Conservation (phyloP, 92 coral and sea anemone species). For the Zoanthus sociatus region DNA sequence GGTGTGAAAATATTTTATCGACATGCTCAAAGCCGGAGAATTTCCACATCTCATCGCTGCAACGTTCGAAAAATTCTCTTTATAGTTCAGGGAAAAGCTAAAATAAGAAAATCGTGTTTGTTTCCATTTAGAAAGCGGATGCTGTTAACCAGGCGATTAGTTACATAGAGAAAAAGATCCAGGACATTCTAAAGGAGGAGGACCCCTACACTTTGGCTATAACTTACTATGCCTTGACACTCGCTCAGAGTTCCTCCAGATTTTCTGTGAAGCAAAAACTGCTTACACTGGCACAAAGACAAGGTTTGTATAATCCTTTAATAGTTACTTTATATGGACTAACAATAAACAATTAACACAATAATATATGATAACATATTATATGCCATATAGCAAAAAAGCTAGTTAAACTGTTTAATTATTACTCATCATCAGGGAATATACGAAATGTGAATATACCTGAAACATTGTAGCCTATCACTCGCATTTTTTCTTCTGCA, state of each 20-base stretch:
- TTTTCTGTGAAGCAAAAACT: slow-evolving; percentile 61
- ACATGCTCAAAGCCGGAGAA: too few species aligned
- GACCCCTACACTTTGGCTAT: slow-evolving; percentile 89
- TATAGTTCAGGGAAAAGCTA: not conserved
- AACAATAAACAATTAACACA: too few species aligned
- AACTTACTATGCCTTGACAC: slow-evolving; percentile 75
- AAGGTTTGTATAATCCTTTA: slow-evolving; percentile 59
- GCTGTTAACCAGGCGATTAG: slow-evolving; percentile 58
- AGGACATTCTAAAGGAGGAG: slow-evolving; percentile 28
- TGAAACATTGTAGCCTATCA: too few species aligned
- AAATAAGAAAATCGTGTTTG: too few species aligned
- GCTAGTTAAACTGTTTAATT: too few species aligned
- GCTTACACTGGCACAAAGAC: slow-evolving; percentile 64
- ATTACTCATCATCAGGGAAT: too few species aligned
- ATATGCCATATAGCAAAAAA: too few species aligned
- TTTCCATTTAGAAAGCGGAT: slow-evolving; percentile 40
- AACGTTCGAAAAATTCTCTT: not conserved
- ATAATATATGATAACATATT: too few species aligned
- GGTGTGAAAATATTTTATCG: not conserved
- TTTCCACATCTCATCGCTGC: too few species aligned
- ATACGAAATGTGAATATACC: too few species aligned
- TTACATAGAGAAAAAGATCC: slow-evolving; percentile 61
- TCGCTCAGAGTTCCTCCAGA: slow-evolving; percentile 62
- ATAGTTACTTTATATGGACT: not conserved
- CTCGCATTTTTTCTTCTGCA: too few species aligned